A percentile compares a stretch with the other conserved stretches of the same genome.
Evolutionary conservation across 2,797 vertebrate genomes (phyloP).

Genomic region (Hipposideros larvatus): DNA sequence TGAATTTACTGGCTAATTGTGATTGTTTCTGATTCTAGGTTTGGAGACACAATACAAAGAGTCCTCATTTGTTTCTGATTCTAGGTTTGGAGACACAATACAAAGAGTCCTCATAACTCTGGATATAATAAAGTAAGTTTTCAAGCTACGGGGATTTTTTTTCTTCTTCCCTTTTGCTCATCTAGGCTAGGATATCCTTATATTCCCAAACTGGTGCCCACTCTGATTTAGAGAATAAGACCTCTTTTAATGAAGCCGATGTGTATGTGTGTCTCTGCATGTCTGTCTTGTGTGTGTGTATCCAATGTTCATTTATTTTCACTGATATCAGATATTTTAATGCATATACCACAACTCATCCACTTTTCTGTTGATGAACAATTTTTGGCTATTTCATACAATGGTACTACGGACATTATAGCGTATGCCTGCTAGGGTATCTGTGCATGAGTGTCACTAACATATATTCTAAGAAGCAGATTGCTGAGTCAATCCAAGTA

Average conservation of each 20-base stretch:
- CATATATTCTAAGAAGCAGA: constrained; percentile 2
- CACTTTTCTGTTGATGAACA: not conserved
- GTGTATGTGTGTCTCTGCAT: not conserved
- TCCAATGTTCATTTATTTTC: constrained; percentile 39
- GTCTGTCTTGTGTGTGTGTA: not conserved
- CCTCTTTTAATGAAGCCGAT: not conserved
- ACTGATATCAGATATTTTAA: constrained; percentile 16
- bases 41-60: not conserved
- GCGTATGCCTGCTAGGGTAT: not conserved
- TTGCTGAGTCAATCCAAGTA: not conserved
- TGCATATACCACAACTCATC: not conserved
- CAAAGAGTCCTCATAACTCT: not conserved
- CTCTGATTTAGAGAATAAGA: not conserved
- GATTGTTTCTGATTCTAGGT: constrained; percentile 34
- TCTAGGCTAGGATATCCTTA: not conserved
- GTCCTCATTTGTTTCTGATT: constrained; percentile 35
- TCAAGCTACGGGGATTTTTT: not conserved
- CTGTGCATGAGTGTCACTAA: not conserved
- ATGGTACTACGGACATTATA: not conserved
- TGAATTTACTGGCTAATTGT: constrained; percentile 12
- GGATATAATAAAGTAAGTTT: constrained; percentile 17
- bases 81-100: constrained; percentile 4
- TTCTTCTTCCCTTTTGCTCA: not conserved
- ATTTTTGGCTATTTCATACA: constrained; percentile 45
- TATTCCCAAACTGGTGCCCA: not conserved